Conservation (phyloP, 2,113 vertebrate genomes). For the Aleadryas rufinucha region DNA sequence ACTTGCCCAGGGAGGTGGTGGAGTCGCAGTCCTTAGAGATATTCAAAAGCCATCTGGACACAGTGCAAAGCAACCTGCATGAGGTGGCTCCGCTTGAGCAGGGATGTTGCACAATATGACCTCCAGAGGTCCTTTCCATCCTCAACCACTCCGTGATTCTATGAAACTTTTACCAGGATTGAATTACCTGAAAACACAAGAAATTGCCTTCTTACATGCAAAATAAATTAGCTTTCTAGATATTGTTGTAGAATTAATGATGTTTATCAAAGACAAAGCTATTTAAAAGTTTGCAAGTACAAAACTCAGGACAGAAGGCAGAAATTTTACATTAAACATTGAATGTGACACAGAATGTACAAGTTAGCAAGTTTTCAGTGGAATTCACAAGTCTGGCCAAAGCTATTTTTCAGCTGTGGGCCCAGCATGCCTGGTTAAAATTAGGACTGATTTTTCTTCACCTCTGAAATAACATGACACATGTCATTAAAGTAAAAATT, state of each 20-base stretch:
- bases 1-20: neutral
- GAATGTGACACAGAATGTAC: neutral
- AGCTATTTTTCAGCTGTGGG: neutral
- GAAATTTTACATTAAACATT: neutral
- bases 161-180: neutral
- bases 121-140: neutral
- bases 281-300: neutral
- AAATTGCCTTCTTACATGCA: neutral
- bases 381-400: slow-evolving; percentile 6
- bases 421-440: neutral
- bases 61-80: neutral
- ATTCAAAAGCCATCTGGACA: neutral
- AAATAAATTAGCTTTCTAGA: neutral
- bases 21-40: neutral
- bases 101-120: neutral
- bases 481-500: slow-evolving; percentile 5
- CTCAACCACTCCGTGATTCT: neutral
- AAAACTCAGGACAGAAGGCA: neutral
- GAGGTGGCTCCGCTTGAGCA: neutral
- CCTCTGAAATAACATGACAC: neutral
- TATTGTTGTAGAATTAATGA: neutral
- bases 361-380: neutral
- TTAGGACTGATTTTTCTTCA: slow-evolving; percentile 22
- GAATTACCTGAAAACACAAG: neutral
- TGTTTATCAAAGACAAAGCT: neutral